Base-by-base conservation (phyloP, 1,140 invertebrate genomes). In the Pogonomyrmex barbatus region DNA sequence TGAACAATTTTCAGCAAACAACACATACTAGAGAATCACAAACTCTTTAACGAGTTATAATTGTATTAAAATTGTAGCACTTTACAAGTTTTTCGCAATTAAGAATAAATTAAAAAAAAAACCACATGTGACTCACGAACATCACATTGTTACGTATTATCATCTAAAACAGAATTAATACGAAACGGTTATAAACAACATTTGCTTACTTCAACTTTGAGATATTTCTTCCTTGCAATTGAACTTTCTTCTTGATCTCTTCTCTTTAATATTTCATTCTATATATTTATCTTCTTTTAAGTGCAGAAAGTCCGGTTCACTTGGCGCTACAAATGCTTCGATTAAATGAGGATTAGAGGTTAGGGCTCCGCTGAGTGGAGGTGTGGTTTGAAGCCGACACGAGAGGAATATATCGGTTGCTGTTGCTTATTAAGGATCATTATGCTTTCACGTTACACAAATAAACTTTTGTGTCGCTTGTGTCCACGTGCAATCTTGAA, bases 371-470 rank as follows among this genome's bases (percentile, higher is more conserved):
- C 24, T 24, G 12, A 12, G 24, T 33, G 24, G 24, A 60, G 3
- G 42, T 2, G 42, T 8, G 42, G 42, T 45, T 45, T 45, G 42
- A 45, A 45, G 42, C 42, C 8, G 42, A 45, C 42, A 45, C 42
- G 8, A 45, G 8, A 45, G 4, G 4, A 8, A 2, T 45, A 56
- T 60, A 58, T 58, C 8, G 24, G 24, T 24, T 24, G 24, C 24
- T 24, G 24, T 24, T 56, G 54, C 6, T 56, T 56, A 1, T 68
- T 12, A 47, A 47, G 14, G 4, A 33, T 12, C 42, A 50, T 24
- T 14, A 82, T 83, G 68, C 67, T 83, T 24, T 60, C 67, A 12
- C 33, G n/a, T 50, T 30, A 60, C 12, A 24, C 33, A 14, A 60
- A n/a, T 45, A 83, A 50, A 24, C 14, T 73, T 60, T 17, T 83